Evolutionary conservation across 2,888 invertebrate species (phyloP).

Genomic region (Leistus spinibarbis): DNA sequence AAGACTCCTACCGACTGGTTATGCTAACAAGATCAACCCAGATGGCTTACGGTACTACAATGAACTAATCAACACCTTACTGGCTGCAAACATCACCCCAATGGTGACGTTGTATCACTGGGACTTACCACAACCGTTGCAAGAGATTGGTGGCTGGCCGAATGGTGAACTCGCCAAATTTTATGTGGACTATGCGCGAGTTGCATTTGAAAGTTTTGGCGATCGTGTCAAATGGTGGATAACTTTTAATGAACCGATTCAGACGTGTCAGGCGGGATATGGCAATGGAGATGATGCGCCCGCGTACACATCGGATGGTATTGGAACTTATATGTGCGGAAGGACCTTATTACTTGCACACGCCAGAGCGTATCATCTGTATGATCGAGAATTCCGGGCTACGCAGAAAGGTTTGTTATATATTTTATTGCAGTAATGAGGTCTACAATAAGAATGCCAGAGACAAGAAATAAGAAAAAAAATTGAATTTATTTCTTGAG

Average conservation of each 20-base stretch:
- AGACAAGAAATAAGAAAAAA: too few species aligned
- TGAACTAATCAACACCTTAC: conserved; percentile 63
- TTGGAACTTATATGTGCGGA: conserved; percentile 68
- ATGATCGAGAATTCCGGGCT: conserved; percentile 64
- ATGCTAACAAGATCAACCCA: conserved; percentile 63
- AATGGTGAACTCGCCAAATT: conserved; percentile 62
- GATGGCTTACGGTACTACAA: conserved; percentile 68
- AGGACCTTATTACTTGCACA: conserved; percentile 71
- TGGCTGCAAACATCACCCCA: conserved; percentile 62
- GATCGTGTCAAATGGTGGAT: conserved; percentile 68
- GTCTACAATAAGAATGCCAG: too few species aligned
- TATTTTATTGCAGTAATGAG: too few species aligned
- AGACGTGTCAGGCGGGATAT: conserved; percentile 61
- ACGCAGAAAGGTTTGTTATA: conserved; percentile 59
- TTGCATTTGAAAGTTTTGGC: conserved; percentile 64
- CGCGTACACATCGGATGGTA: conserved; percentile 62
- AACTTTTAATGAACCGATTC: conserved; percentile 72
- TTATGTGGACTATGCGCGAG: conserved; percentile 63
- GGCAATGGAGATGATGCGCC: conserved; percentile 62
- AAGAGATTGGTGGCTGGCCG: conserved; percentile 64
- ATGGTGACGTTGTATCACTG: conserved; percentile 69
- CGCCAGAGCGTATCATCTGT: conserved; percentile 68
- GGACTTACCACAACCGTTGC: conserved; percentile 66
- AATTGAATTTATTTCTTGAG: too few species aligned
- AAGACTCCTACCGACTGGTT: conserved; percentile 66